A percentile compares a stretch with the other conserved stretches of the same genome.
These are phyloP conservation scores for Notodonta ziczac DNA, from an alignment of 2,888 invertebrate species.

Conservation along the genomic window DNA sequence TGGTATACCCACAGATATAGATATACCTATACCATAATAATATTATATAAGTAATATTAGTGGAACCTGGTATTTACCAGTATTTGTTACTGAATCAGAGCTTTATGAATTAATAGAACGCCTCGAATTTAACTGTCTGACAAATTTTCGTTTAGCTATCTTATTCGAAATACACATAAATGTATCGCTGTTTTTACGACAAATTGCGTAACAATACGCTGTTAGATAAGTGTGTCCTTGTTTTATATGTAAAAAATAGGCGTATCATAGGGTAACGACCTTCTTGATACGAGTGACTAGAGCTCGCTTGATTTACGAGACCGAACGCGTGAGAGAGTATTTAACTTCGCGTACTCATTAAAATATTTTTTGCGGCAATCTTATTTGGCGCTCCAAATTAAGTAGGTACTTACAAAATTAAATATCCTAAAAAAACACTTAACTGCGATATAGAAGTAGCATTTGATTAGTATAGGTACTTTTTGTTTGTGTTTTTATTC, in stretches of 20 bases:
- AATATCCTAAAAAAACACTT: neutral
- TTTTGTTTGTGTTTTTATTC: no score
- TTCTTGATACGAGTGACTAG: neutral
- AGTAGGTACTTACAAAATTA: neutral
- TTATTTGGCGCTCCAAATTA: neutral
- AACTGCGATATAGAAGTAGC: neutral
- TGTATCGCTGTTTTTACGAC: no score
- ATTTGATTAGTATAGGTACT: no score
- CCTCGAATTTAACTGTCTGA: no score
- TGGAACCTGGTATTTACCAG: no score
- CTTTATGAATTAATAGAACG: no score
- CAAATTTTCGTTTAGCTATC: no score
- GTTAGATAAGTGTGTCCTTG: constrained; percentile 1
- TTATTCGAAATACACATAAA: no score
- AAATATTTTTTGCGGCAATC: neutral
- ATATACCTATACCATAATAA: no score
- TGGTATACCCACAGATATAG: no score
- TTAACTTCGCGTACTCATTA: neutral
- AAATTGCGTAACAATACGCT: neutral
- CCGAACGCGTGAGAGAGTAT: neutral
- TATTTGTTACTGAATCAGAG: no score
- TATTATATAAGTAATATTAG: no score
- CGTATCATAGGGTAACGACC: constrained; percentile 4
- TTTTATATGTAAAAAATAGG: neutral
- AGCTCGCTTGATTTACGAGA: neutral